Percentiles rank a stretch among this genome's conserved stretches.
These are phyloP conservation scores for Rhopilema esculentum DNA, from an alignment of 30 jellyfish, hydroid and myxozoan species.

Conservation along the genomic window DNA sequence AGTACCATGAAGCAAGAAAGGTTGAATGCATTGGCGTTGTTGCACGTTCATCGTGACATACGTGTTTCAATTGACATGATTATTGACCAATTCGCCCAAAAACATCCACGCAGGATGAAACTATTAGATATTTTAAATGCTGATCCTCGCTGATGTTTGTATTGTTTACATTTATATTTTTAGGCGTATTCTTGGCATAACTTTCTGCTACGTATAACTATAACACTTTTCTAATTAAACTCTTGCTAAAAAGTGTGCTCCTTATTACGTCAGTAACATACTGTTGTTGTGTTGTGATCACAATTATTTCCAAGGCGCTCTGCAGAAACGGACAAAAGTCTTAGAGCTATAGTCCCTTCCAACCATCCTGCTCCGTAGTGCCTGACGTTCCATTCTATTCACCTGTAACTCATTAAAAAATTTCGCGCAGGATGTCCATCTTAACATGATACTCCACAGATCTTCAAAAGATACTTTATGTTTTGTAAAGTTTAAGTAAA, in stretches of 20 bases:
- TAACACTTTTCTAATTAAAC: neutral
- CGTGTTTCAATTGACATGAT: neutral
- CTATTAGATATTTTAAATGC: neutral
- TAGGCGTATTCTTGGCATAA: neutral
- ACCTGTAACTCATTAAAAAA: neutral
- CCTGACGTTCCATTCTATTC: neutral
- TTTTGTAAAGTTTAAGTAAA: neutral
- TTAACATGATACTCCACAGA: neutral
- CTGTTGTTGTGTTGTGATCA: neutral
- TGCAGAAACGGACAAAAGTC: neutral
- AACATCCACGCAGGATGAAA: neutral
- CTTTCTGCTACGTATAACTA: neutral
- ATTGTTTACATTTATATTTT: neutral
- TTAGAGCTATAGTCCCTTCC: neutral
- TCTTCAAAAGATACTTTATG: neutral
- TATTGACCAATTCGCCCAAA: conserved; percentile 1
- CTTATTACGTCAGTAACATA: neutral
- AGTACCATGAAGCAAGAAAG: conserved; percentile 40
- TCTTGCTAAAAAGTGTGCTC: neutral
- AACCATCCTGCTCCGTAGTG: neutral
- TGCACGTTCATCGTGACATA: conserved; percentile 42
- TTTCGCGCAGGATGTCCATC: neutral
- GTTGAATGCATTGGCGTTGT: conserved; percentile 50
- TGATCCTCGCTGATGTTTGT: neutral
- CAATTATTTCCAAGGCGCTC: neutral